Conservation (phyloP, 2,888 invertebrate species). For the Trichogramma dendrolimi region DNA sequence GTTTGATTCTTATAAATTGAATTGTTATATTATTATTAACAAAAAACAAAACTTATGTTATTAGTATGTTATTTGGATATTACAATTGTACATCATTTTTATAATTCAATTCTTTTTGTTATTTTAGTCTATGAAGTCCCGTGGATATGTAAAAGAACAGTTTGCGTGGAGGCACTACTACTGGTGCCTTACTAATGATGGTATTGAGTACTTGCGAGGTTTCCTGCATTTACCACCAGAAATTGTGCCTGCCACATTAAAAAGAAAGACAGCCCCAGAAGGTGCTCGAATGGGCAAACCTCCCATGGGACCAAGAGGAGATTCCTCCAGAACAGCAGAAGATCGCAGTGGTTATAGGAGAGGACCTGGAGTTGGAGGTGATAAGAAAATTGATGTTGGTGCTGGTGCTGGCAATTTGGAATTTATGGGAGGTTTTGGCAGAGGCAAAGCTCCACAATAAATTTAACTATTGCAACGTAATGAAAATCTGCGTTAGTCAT, state of each 20-base stretch:
- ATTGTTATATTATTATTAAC: neutral
- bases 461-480: conserved; percentile 29
- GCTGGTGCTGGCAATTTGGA: conserved; percentile 90
- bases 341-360: conserved; percentile 81
- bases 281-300: conserved; percentile 72
- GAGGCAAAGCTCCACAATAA: conserved; percentile 48
- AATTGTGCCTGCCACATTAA: conserved; percentile 96
- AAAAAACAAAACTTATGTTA: neutral
- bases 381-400: conserved; percentile 96
- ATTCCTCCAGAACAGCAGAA: conserved; percentile 71
- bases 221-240: conserved; percentile 96
- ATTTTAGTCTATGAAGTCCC: conserved; percentile 82
- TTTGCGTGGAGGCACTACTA: conserved; percentile 99
- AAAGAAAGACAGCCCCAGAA: conserved; percentile 79
- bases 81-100: neutral
- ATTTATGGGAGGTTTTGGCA: conserved; percentile 63
- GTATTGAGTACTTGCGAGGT: conserved; percentile 92
- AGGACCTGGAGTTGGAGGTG: conserved; percentile 68
- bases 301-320: conserved; percentile 64
- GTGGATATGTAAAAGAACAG: conserved; percentile 97
- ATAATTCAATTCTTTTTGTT: conserved; percentile 4
- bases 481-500: conserved; percentile 14
- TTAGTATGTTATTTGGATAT: neutral
- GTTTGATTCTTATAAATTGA: neutral
- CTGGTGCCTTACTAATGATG: conserved; percentile 98